These are phyloP conservation scores for Rhaphigaster nebulosa DNA, from an alignment of 2,888 invertebrate genomes.

Conservation along the genomic window DNA sequence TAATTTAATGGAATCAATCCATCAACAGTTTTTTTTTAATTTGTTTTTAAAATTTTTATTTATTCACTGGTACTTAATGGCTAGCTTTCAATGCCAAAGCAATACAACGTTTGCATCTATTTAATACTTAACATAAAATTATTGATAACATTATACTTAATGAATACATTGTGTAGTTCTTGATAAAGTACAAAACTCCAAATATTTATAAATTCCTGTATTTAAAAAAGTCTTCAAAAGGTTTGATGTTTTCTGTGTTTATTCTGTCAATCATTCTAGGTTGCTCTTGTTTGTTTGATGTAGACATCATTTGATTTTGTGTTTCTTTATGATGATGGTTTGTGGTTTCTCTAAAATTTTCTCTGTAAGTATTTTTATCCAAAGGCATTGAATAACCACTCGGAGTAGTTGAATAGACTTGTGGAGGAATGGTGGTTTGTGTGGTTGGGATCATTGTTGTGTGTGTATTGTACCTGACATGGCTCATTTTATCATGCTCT, in stretches of 20 bases:
- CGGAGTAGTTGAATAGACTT: neutral
- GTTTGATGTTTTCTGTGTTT: conserved; percentile 36
- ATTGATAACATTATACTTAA: neutral
- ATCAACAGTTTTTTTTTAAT: neutral
- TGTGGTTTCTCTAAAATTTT: neutral
- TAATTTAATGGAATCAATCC: neutral
- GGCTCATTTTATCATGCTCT: neutral
- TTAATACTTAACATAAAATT: neutral
- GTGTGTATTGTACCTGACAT: neutral
- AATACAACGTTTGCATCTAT: neutral
- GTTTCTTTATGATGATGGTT: neutral
- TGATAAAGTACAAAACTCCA: neutral
- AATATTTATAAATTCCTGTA: neutral
- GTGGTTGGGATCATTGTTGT: neutral
- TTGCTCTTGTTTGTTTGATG: neutral
- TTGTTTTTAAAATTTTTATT: neutral
- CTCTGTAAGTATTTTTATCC: neutral
- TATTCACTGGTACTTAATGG: neutral
- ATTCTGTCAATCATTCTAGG: conserved; percentile 24
- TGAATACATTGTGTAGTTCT: neutral
- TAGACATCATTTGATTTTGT: neutral
- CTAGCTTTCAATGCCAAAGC: neutral
- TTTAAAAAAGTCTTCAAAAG: conserved; percentile 16
- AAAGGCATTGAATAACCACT: neutral
- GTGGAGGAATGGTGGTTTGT: neutral